Base-by-base conservation (phyloP, 2,113 vertebrate genomes). In the Macrotis lagotis region DNA sequence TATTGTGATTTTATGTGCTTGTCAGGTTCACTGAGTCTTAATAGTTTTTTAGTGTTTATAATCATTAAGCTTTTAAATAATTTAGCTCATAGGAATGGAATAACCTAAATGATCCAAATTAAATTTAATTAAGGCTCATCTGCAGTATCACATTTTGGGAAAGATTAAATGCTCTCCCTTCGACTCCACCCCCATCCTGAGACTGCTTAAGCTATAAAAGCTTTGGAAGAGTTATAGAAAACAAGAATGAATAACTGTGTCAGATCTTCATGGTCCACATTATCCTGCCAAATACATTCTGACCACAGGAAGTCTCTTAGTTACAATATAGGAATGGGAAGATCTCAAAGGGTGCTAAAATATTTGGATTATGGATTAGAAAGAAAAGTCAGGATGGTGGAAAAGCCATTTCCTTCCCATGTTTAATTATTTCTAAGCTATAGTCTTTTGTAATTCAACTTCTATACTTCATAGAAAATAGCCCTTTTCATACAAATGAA, bases 31-130 rank as follows among this genome's bases (percentile, higher is more conserved):
- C 1, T 91, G 8, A 90, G 0, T 28, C 50, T 92, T 91, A 47
- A 48, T 93, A 48, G 0, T 1, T 91, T 52, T 95, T 91, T 83
- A 83, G 47, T 28, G 50, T 96, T 93, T 93, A 89, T 83, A 95
- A 94, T 93, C 74, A 92, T 92, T 92, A 55, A 16, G 9, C 7
- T 44, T 88, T 92, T 95, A 91, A 94, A 91, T 51, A 95, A 90
- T 94, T 97, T n/a, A 94, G 0, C 52, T 55, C 44, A 31, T 92
- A 22, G 49, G 2, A 92, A 95, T 95, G 24, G 12, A 51, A 90
- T 49, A 95, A 94, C 47, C 2, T 93, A 92, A 92, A 91, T 50
- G 0, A 52, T 28, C 96, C 24, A 93, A 95, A 90, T 92, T 91
- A 89, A 93, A 93, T 96, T 91, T 90, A 96, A 8, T 92, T 55